Evolutionary conservation across 2,888 invertebrate species (phyloP).

Genomic region (Lapara coniferarum): DNA sequence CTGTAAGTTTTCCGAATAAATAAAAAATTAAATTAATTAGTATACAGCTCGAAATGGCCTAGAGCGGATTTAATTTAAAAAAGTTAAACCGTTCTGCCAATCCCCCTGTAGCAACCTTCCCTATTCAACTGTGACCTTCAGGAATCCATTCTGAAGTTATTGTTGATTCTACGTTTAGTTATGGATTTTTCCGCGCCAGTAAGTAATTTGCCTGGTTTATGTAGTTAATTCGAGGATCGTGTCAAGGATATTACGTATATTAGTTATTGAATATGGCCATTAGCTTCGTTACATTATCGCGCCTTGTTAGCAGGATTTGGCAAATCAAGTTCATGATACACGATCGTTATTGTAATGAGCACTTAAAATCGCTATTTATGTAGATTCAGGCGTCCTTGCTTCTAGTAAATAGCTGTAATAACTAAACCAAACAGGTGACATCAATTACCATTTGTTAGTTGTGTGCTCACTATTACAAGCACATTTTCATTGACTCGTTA

Average conservation of each 20-base stretch:
- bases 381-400: background rate
- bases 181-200: slow-evolving; percentile 10
- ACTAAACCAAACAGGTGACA: slow-evolving; percentile 23
- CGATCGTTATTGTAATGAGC: background rate
- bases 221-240: background rate
- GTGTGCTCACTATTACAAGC: slow-evolving; percentile 30
- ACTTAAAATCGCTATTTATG: background rate
- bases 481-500: slow-evolving; percentile 36
- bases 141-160: background rate
- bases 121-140: background rate
- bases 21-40: no score
- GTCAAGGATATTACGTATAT: background rate
- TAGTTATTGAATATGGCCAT: background rate
- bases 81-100: background rate
- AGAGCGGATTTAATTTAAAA: no score
- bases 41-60: no score
- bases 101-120: background rate
- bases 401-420: slow-evolving; percentile 5
- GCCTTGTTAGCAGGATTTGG: background rate
- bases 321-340: background rate
- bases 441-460: slow-evolving; percentile 5
- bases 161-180: slow-evolving; percentile 2
- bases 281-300: background rate
- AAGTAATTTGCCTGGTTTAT: slow-evolving; percentile 2
- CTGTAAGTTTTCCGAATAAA: no score